These are phyloP conservation scores for Percina caprodes DNA, from an alignment of 2,113 vertebrate species.

Conservation along the genomic window DNA sequence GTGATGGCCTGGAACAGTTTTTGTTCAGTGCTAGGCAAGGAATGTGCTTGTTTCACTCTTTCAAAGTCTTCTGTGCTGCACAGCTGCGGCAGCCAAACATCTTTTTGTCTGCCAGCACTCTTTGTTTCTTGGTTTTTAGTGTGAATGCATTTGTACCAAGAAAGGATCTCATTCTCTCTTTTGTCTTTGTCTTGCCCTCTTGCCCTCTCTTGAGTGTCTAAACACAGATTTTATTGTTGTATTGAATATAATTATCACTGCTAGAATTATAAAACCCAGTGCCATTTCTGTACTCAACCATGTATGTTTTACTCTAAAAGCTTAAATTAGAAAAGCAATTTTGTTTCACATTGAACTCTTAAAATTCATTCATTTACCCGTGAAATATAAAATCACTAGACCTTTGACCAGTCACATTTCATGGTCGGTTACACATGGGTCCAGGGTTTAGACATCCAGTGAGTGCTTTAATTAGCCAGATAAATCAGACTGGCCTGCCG, in stretches of 20 bases:
- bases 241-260: constrained; percentile 43
- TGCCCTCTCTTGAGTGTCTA: constrained; percentile 26
- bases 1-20: constrained; percentile 80
- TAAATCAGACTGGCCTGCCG: constrained; percentile 62
- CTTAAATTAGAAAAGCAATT: background rate
- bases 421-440: constrained; percentile 50
- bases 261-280: constrained; percentile 31
- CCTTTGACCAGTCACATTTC: constrained; percentile 58
- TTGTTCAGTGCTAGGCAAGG: constrained; percentile 77
- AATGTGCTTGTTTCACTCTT: constrained; percentile 76
- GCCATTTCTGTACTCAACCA: background rate
- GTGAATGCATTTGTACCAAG: constrained; percentile 56
- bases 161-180: constrained; percentile 54
- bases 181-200: constrained; percentile 41
- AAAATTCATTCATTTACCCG: constrained; percentile 26
- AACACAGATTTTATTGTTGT: constrained; percentile 44
- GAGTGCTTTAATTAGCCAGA: constrained; percentile 70
- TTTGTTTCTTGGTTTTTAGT: constrained; percentile 78
- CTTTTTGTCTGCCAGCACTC: constrained; percentile 79
- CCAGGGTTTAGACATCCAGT: constrained; percentile 48
- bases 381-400: constrained; percentile 39
- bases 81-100: constrained; percentile 66
- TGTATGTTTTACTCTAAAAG: background rate
- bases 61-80: constrained; percentile 77
- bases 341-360: constrained; percentile 1